These are phyloP conservation scores for Nomada lathburiana DNA, from an alignment of 2,888 invertebrate genomes.

Conservation along the genomic window DNA sequence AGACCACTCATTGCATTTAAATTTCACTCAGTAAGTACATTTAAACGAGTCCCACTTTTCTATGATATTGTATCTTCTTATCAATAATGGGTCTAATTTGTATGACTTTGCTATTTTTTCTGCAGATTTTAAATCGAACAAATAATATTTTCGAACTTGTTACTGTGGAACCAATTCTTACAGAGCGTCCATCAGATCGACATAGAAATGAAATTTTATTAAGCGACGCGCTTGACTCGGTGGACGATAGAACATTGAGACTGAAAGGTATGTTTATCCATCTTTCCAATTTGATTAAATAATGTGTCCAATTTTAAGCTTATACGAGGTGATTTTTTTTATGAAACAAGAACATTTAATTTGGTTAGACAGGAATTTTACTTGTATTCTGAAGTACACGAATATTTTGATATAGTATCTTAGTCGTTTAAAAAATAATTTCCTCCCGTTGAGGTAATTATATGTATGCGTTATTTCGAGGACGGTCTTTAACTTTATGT, in stretches of 20 bases:
- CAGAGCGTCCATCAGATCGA: constrained; percentile 86
- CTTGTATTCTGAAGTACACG: too few species aligned
- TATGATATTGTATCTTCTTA: background rate
- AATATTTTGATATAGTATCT: background rate
- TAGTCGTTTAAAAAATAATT: background rate
- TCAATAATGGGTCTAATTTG: background rate
- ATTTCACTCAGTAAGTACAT: constrained; percentile 94
- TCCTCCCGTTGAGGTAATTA: background rate
- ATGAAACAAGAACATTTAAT: background rate
- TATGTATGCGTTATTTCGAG: too few species aligned
- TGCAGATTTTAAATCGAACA: constrained; percentile 95
- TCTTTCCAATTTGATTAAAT: background rate
- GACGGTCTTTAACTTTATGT: background rate
- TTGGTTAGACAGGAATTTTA: background rate
- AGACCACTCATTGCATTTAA: constrained; percentile 97
- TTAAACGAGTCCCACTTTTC: background rate
- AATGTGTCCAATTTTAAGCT: constrained; percentile 2
- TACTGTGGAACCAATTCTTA: constrained; percentile 94
- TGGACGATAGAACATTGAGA: constrained; percentile 87
- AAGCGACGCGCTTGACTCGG: constrained; percentile 88
- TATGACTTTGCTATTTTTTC: constrained; percentile 8
- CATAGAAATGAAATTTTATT: constrained; percentile 86
- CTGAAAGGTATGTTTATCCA: constrained; percentile 75
- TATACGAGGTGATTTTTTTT: constrained; percentile 1
- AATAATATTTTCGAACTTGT: constrained; percentile 99